Evolutionary conservation across 2,113 vertebrate genomes (phyloP).

Genomic region (Corythoichthys haematopterus): DNA sequence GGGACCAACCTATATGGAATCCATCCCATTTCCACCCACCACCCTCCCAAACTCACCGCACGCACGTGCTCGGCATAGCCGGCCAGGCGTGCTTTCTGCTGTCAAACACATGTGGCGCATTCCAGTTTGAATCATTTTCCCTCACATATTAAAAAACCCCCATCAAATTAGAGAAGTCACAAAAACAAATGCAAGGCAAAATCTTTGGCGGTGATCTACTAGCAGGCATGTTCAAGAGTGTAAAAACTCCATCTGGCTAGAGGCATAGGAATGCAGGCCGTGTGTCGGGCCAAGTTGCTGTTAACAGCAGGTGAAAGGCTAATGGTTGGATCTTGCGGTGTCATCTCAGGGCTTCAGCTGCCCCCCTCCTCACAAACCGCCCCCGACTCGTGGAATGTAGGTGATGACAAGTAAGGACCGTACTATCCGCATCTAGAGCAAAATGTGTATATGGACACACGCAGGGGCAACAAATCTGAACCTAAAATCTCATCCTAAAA

Average conservation of each 20-base stretch:
- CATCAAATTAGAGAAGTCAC: conserved; percentile 43
- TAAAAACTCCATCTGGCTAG: conserved; percentile 74
- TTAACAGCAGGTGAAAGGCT: conserved; percentile 87
- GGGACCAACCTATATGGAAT: conserved; percentile 62
- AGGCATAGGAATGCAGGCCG: conserved; percentile 78
- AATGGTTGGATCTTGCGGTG: conserved; percentile 86
- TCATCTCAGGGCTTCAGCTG: conserved; percentile 82
- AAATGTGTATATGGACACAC: conserved; percentile 24
- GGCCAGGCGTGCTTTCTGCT: conserved; percentile 59
- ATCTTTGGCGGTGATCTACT: conserved; percentile 49
- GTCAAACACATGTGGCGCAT: conserved; percentile 63
- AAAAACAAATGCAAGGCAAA: conserved; percentile 21
- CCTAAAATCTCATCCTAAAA: background rate
- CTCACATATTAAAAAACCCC: conserved; percentile 50
- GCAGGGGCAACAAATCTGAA: background rate
- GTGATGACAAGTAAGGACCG: conserved; percentile 85
- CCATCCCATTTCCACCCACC: conserved; percentile 55
- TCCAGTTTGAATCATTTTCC: conserved; percentile 47
- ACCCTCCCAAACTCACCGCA: conserved; percentile 51
- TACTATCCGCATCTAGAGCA: conserved; percentile 39
- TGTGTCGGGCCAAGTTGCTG: conserved; percentile 86
- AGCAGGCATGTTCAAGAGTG: conserved; percentile 63
- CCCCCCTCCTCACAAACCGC: conserved; percentile 37
- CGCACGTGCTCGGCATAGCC: conserved; percentile 28
- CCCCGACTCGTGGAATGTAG: conserved; percentile 89